Evolutionary conservation across 2,888 invertebrate genomes (phyloP), one percentile per base, ranked within the genome.

Genomic region (Tetragonisca angustula): DNA sequence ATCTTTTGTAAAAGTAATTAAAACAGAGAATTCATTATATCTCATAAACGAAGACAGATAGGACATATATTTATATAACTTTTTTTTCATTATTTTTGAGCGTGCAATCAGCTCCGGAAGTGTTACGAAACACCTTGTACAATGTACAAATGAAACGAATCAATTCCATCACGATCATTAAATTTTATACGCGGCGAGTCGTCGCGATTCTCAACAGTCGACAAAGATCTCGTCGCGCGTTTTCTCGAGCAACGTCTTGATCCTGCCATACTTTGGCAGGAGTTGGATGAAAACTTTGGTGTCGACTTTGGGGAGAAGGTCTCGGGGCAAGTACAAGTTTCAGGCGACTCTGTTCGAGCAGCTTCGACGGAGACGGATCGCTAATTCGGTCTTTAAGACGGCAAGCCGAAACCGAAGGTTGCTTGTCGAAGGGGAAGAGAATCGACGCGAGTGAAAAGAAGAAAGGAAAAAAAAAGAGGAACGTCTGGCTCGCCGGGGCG

Each of bases 371-470:
- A 50, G 61, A 72, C 43, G 61, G 17, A 32, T 61, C 17, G 68
- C 13, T 72, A 56, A 77, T 77, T 77, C 49, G 52, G 17, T 49
- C n/a, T 65, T 50, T 21, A 27, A 70, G 65, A 6, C 56, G 78
- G 59, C 15, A 49, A 36, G 32, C 4, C n/a, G 61, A 68, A 43
- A 54, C 13, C 64, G 64, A 32, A 27, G 56, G 21, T 49, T 21
- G 27, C 61, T 61, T 27, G 43, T 61, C 27, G 27, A 27, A 24
- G 24, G 17, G 24, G 19, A 13, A 24, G 54, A 54, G 24, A 54
- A 52, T 24, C 59, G 54, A 19, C 56, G 56, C 50, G 54, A 24
- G 50, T 32, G 79, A 81, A 43, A 43, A 43, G 43, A 11, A 43
- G 27, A 43, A 43, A 43, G 0, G 43, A 43, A 43, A 43, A 36